Conservation (phyloP, 23 tunicate species). For the Ciona savignyi region DNA sequence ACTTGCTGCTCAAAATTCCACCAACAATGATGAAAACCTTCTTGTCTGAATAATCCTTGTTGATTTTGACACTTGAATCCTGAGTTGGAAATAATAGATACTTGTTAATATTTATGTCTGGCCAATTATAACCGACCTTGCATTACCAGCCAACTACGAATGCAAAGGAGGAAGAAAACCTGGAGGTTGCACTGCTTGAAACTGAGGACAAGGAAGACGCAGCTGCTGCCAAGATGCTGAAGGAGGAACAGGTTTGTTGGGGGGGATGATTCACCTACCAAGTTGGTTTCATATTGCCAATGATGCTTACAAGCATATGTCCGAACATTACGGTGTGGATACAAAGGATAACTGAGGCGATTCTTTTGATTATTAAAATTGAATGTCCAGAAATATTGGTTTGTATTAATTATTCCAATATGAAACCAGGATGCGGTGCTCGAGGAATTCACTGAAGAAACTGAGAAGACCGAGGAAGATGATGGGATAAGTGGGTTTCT, state of each 20-base stretch:
- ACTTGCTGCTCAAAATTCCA: no score
- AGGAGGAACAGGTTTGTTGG: constrained; percentile 70
- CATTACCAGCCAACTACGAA: background rate
- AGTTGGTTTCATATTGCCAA: constrained; percentile 13
- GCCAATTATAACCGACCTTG: no score
- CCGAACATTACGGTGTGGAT: constrained; percentile 28
- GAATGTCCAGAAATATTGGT: background rate
- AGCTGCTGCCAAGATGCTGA: constrained; percentile 68
- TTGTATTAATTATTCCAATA: background rate
- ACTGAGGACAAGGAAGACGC: constrained; percentile 86
- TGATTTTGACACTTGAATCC: background rate
- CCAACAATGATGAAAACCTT: background rate
- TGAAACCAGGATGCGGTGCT: constrained; percentile 64
- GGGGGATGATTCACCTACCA: background rate
- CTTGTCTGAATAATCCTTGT: background rate
- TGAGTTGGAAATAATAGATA: no score
- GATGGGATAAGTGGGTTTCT: constrained; percentile 8
- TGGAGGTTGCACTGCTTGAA: constrained; percentile 71
- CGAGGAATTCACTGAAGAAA: constrained; percentile 72
- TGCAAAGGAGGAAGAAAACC: constrained; percentile 17
- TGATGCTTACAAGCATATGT: constrained; percentile 71
- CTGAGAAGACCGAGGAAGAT: constrained; percentile 48
- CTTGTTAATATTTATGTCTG: no score
- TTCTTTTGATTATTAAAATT: no score
- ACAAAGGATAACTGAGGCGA: constrained; percentile 3